Evolutionary conservation across 2,888 invertebrate species (phyloP), one percentile per base, ranked within the genome.

Genomic region (Athalia cordata): DNA sequence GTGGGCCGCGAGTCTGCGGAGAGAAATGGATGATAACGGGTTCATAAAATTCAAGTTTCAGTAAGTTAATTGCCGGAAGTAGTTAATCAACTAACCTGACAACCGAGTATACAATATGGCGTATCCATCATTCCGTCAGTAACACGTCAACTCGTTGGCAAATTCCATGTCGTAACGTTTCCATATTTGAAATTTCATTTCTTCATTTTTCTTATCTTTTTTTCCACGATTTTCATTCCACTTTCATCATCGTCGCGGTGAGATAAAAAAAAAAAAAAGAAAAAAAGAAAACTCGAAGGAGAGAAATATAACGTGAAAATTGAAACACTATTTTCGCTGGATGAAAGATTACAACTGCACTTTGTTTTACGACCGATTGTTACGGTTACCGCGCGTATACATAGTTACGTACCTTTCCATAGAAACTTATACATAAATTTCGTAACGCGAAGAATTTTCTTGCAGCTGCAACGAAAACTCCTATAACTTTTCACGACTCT

Each of bases 281-380:
- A 52, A 52, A 52, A 52, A 52, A 2, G 3, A 52, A 9, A 7
- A 52, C 52, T 7, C 52, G 52, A 9, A 7, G 52, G 1, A 2
- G 15, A 50, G 29, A 76, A 47, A 52, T 9, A 29, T 9, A 13
- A 43, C 61, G 64, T 29, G 62, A 62, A 49, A 15, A 15, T 55
- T 5, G n/a, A 9, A 55, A 11, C n/a, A 7, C 55, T 11, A 55
- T 55, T 55, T 29, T 29, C 29, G 29, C 55, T 55, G 6, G 55
- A 55, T 55, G 52, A 47, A 72, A 72, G 59, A 72, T 72, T 59
- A 57, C 59, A 72, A 13, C 59, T 72, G 72, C 72, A 72, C 72
- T 72, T 72, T 72, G 59, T 72, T 72, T 72, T 72, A 72, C 72
- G 72, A 57, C 45, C 55, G 68, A 11, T 68, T 55, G 52, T 29